Evolutionary conservation across 2,113 vertebrate genomes (phyloP), one percentile per base, ranked within the genome.

Genomic region (Noturus placidus): DNA sequence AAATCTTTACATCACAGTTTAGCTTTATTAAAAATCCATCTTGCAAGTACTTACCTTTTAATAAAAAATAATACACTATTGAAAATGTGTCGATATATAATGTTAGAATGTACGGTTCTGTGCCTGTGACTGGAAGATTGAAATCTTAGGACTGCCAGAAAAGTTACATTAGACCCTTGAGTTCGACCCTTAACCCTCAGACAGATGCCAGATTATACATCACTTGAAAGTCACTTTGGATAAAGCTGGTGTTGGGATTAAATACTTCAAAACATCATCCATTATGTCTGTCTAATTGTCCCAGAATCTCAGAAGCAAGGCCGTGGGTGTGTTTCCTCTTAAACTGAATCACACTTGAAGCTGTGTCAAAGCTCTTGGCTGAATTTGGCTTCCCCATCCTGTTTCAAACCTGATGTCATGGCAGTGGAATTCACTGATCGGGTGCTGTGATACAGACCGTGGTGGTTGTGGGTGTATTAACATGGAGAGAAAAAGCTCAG

Each of bases 401-500:
- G 85, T 78, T 89, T 82, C 25, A 83, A 87, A 82, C 52, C 86
- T 90, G 89, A 90, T 83, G 74, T 88, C 87, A 91, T 85, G 86
- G 19, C 19, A 57, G 20, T 84, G 56, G 72, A 86, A 92, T 85
- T 87, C 67, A 65, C 85, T 56, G 27, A 87, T 42, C 38, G 80
- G 11, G 46, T 65, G 61, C 35, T 35, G 57, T 30, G 50, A 50
- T 88, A 65, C 78, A 54, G 38, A 52, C 52, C 25, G 33, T n/a
- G 14, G 82, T 50, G 35, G 33, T 52, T 85, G 67, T 77, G 80
- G 35, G 30, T 14, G 30, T 56, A 67, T 35, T 25, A 38, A 35
- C 77, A 57, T 87, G 65, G 4, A 56, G 63, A 42, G n/a, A 83
- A 38, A 90, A 56, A 15, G 20, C 2, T 52, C 67, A 74, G 22